Percentiles rank a stretch among this genome's conserved stretches.
Evolutionary conservation across 2,797 vertebrate species (phyloP).

Genomic region (Acipenser oxyrinchus): DNA sequence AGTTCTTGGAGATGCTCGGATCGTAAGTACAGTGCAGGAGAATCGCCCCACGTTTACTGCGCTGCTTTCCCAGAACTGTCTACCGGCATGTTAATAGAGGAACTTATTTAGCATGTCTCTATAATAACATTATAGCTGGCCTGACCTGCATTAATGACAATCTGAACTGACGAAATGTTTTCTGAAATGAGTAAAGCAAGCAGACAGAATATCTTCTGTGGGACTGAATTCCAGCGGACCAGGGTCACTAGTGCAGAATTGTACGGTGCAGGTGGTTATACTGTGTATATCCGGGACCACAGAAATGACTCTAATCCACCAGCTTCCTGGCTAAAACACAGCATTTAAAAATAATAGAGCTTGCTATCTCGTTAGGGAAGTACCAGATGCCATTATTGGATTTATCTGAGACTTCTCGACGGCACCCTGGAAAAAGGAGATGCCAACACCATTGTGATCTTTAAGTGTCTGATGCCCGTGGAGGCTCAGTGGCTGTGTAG

Average conservation of each 20-base stretch:
- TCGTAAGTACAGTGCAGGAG: constrained; percentile 66
- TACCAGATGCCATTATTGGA: neutral
- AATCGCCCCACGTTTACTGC: neutral
- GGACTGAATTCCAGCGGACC: neutral
- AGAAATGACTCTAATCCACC: neutral
- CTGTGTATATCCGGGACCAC: neutral
- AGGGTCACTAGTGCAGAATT: neutral
- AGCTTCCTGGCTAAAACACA: neutral
- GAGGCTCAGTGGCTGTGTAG: neutral
- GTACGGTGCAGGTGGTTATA: too few species aligned
- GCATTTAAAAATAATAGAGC: neutral
- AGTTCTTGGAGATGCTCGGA: constrained; percentile 84
- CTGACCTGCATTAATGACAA: neutral
- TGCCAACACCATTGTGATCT: neutral
- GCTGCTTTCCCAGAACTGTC: too few species aligned
- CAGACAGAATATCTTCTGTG: neutral
- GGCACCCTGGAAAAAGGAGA: neutral
- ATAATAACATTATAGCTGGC: too few species aligned
- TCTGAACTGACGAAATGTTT: too few species aligned
- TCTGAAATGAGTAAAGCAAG: too few species aligned
- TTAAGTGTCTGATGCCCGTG: neutral
- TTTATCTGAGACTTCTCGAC: neutral
- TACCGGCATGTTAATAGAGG: neutral
- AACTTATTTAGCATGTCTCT: neutral
- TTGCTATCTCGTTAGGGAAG: neutral